Evolutionary conservation across 2,888 invertebrate species (phyloP), one percentile per base, ranked within the genome.

Genomic region (Drosophila macrospina): DNA sequence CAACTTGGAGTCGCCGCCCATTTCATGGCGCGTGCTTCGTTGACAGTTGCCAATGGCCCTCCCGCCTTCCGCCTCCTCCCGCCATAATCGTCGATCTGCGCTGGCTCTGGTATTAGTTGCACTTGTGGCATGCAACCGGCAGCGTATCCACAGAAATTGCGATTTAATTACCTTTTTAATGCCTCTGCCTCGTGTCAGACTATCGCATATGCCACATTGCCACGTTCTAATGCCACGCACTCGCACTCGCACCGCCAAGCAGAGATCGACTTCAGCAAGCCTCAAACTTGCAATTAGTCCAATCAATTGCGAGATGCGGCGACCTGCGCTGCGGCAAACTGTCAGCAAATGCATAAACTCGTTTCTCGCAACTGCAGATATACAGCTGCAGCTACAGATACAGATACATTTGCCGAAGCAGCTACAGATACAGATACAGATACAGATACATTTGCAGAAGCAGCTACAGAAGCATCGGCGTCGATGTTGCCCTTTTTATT

Each of bases 321-420:
- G 16, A 44, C 64, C 39, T 45, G 64, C 42, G 50, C n/a, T 52
- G 41, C 37, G 45, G 65, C 55, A 44, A 50, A 76, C 84, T 84
- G 89, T 84, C 83, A 87, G 56, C 83, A 62, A 60, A 65, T n/a
- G 62, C 89, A 88, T 84, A 78, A 84, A 84, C 57, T 28, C 66
- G 65, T 86, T 86, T 66, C 74, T 86, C 71, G 47, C 89, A 77
- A 72, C 26, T 80, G 62, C 80, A 32, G 50, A 45, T 51, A 55
- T 48, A 41, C 32, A 48, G 39, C 5, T 37, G 32, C 32, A 54
- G 48, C 48, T 51, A 47, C 45, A 50, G 13, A 28, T 28, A 28
- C 44, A 44, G 44, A 28, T 45, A 28, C 30, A 28, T 16, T 11
- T 32, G 11, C 26, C 48, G 47, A 30, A 15, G 16, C 52, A 34